Conservation (phyloP, 2,113 vertebrate genomes). For the Calonectris borealis region DNA sequence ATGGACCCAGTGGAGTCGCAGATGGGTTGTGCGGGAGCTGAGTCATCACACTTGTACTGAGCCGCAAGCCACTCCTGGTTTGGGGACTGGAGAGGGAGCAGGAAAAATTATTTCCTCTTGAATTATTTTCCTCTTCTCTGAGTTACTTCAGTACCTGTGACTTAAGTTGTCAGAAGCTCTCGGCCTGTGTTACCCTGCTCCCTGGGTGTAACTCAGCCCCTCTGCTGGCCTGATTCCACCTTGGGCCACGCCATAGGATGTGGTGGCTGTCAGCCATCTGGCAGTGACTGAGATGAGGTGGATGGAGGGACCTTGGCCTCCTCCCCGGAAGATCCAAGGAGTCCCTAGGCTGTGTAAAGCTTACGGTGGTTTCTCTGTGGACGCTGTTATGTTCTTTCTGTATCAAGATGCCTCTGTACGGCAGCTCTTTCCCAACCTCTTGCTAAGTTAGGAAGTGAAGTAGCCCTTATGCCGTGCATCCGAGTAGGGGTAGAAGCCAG, state of each 20-base stretch:
- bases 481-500: background rate
- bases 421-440: background rate
- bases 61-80: slow-evolving; percentile 24
- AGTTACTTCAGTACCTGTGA: background rate
- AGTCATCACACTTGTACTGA: background rate
- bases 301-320: background rate
- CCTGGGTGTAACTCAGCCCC: background rate
- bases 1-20: background rate
- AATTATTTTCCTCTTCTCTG: background rate
- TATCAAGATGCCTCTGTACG: background rate
- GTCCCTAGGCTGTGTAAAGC: background rate
- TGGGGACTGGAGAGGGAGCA: slow-evolving; percentile 30
- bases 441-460: background rate
- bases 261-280: background rate
- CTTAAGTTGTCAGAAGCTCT: background rate
- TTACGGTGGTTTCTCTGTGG: background rate
- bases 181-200: background rate
- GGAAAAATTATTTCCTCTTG: slow-evolving; percentile 23
- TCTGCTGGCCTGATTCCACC: background rate
- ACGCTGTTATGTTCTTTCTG: background rate
- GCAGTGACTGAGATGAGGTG: background rate
- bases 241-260: background rate
- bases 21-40: slow-evolving; percentile 21
- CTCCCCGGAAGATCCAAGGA: background rate
- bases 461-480: background rate